Base-by-base conservation (phyloP, 2,797 vertebrate genomes). In the Perdix hodgsoniae region DNA sequence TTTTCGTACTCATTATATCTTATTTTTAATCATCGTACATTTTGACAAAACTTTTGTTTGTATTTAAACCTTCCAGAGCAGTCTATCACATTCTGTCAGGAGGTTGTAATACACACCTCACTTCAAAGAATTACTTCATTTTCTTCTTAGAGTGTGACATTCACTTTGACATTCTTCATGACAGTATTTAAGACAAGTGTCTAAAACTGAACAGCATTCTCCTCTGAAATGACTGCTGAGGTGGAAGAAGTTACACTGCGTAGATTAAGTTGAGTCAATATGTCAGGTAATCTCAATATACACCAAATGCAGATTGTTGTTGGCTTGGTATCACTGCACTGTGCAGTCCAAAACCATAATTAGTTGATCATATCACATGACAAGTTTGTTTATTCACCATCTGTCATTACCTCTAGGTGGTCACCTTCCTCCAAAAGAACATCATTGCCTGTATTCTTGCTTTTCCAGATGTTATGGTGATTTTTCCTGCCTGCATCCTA, bases 331-430 rank as follows among this genome's bases (percentile, higher is more conserved):
- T 31, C 54, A 63, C 37, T 33, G 23, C 56, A 19, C 56, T 64
- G 57, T 2, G 1, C 29, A 52, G 42, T 67, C 83, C 77, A 90
- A 95, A 90, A 22, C 54, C 74, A 27, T 70, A 89, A 91, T 90
- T 74, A 94, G 40, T 82, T 73, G 64, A 90, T 82, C 73, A 67
- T 73, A 88, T 79, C 93, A 94, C 73, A 81, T 85, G 87, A 92
- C 47, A 90, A 61, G n/a, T 86, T 95, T 93, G 77, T 57, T 91
- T 79, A 86, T 77, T 91, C 73, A 86, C 94, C 91, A 95, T 88
- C 87, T 96, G 94, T 88, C 89, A 84, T 60, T 72, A 95, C 10
- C 67, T 79, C 74, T 65, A 90, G 83, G 83, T 90, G 91, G 87
- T 88, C 89, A 95, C 61, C 60, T 91, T 82, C 54, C 70, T 91